These are phyloP conservation scores for Gavia stellata DNA, from an alignment of 2,113 vertebrate genomes.

Conservation along the genomic window DNA sequence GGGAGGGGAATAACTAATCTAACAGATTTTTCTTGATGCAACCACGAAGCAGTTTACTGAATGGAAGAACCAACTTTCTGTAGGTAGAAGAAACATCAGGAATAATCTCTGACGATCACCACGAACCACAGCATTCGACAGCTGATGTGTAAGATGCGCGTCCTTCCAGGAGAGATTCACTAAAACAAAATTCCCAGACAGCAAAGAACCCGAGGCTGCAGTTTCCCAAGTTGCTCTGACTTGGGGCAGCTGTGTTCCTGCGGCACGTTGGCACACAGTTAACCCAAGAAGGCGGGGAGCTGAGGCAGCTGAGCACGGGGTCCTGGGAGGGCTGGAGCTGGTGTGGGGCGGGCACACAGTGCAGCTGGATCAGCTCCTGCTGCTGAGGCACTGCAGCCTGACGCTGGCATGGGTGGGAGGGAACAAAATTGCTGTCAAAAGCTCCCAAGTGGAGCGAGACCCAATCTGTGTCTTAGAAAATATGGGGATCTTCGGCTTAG, in stretches of 20 bases:
- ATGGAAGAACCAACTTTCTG: background rate
- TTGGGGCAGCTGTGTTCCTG: background rate
- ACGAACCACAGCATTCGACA: rapidly evolving
- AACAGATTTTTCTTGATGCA: background rate
- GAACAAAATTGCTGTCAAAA: background rate
- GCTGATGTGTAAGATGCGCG: background rate
- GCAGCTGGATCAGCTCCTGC: background rate
- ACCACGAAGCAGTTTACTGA: background rate
- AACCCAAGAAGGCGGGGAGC: background rate
- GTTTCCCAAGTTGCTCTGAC: rapidly evolving
- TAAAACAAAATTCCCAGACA: background rate
- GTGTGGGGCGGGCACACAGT: background rate
- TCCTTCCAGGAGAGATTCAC: background rate
- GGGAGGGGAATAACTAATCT: background rate
- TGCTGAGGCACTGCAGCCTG: background rate
- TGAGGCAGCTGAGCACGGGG: background rate
- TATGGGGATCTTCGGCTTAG: background rate
- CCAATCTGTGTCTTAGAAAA: background rate
- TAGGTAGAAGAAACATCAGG: background rate
- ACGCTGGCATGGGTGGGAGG: background rate
- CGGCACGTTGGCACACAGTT: background rate
- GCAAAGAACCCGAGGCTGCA: background rate
- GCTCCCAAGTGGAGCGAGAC: background rate
- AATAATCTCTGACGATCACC: background rate
- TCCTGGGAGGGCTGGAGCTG: background rate